Percentiles rank a stretch among this genome's conserved stretches.
Evolutionary conservation across 2,797 vertebrate species (phyloP).

Genomic region (Etheostoma perlongum): DNA sequence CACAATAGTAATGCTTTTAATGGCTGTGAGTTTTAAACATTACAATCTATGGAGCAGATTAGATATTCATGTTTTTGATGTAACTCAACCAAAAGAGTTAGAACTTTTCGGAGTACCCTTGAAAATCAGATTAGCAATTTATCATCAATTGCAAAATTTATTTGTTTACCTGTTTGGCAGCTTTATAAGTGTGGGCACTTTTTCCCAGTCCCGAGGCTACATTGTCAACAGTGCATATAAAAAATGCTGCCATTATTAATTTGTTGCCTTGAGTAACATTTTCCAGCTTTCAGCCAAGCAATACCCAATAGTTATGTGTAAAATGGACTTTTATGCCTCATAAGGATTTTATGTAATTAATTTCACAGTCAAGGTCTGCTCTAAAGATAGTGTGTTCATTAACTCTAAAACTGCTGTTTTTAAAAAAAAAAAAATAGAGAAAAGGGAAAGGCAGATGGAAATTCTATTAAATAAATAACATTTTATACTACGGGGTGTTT

Average conservation of each 20-base stretch:
- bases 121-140: slow-evolving; percentile 67
- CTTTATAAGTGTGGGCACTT: slow-evolving; percentile 35
- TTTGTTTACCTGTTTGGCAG: slow-evolving; percentile 56
- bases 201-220: slow-evolving; percentile 47
- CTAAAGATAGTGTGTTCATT: slow-evolving; percentile 82
- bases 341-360: slow-evolving; percentile 72
- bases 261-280: slow-evolving; percentile 72
- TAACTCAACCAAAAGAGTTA: slow-evolving; percentile 43
- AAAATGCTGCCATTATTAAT: slow-evolving; percentile 59
- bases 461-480: slow-evolving; percentile 83
- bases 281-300: slow-evolving; percentile 65
- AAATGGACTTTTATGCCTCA: slow-evolving; percentile 62
- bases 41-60: slow-evolving; percentile 73
- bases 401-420: slow-evolving; percentile 76
- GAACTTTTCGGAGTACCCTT: slow-evolving; percentile 53
- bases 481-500: slow-evolving; percentile 77
- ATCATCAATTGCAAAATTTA: slow-evolving; percentile 48
- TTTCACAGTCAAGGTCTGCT: slow-evolving; percentile 76
- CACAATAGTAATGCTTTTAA: slow-evolving; percentile 77
- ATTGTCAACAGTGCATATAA: slow-evolving; percentile 39
- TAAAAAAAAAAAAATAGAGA: slow-evolving; percentile 64
- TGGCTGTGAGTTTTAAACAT: slow-evolving; percentile 79
- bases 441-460: slow-evolving; percentile 73
- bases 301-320: slow-evolving; percentile 64
- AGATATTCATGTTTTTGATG: slow-evolving; percentile 53